These are phyloP conservation scores for Gymnorhina tibicen DNA, from an alignment of 2,113 vertebrate genomes.

Conservation along the genomic window DNA sequence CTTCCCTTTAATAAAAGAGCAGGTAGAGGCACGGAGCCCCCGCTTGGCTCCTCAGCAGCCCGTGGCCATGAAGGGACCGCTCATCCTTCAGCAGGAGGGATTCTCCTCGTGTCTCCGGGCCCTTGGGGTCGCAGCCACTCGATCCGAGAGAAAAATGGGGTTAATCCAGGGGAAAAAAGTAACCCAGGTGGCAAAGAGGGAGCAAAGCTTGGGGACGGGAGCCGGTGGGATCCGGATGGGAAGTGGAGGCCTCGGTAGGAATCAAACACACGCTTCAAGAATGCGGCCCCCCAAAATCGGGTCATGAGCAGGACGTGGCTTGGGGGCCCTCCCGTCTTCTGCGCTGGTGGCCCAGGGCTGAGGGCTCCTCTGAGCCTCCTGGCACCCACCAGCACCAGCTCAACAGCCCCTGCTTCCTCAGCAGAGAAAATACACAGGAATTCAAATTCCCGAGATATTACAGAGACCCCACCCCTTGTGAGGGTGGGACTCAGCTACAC, in stretches of 20 bases:
- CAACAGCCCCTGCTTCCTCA: background rate
- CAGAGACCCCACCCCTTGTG: background rate
- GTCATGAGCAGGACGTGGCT: background rate
- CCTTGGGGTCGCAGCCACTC: background rate
- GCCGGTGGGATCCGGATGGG: background rate
- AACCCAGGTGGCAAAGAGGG: background rate
- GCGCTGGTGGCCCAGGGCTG: background rate
- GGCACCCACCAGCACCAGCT: background rate
- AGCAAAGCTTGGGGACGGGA: background rate
- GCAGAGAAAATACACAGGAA: background rate
- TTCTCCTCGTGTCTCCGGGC: fast-evolving
- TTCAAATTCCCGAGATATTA: background rate
- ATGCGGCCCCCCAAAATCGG: background rate
- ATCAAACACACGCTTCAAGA: background rate
- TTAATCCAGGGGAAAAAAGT: background rate
- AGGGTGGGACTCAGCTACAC: background rate
- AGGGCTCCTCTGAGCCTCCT: background rate
- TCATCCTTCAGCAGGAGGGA: background rate
- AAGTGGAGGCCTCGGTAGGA: background rate
- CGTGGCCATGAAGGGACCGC: background rate
- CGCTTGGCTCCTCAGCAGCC: background rate
- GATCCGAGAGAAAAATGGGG: background rate
- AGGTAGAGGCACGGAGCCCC: background rate
- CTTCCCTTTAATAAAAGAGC: background rate
- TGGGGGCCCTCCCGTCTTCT: background rate